These are phyloP conservation scores for Scaptomyza montana DNA, from an alignment of 1,140 invertebrate genomes.

Conservation along the genomic window DNA sequence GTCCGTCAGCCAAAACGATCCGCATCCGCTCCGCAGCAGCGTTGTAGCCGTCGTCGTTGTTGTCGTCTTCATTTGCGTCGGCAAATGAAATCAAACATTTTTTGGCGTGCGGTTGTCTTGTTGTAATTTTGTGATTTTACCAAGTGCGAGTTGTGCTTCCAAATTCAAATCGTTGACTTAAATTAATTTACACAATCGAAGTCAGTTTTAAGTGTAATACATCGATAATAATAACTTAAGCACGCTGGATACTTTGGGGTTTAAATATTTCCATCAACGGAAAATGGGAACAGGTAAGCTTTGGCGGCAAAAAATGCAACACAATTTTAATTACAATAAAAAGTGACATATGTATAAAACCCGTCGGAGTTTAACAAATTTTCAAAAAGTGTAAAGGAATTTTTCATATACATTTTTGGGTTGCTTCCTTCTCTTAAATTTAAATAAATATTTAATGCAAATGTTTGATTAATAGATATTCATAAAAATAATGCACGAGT, in stretches of 20 bases:
- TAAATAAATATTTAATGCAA: no score
- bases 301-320: neutral
- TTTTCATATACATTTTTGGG: no score
- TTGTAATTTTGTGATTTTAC: neutral
- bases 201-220: constrained; percentile 6
- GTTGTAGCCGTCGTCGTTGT: constrained; percentile 29
- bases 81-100: constrained; percentile 33
- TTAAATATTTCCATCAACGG: constrained; percentile 83
- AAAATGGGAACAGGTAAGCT: constrained; percentile 83
- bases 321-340: neutral
- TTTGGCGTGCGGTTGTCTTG: constrained; percentile 17
- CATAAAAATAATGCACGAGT: no score
- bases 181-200: neutral
- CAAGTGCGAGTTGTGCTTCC: constrained; percentile 7
- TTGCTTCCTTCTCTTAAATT: no score
- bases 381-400: no score
- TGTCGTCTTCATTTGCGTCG: constrained; percentile 57
- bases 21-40: constrained; percentile 53
- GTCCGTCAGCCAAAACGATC: constrained; percentile 76
- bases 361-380: constrained; percentile 18
- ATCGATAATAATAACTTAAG: constrained; percentile 35
- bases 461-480: no score
- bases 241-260: constrained; percentile 83
- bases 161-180: neutral
- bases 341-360: neutral